Evolutionary conservation across 2,888 invertebrate species (phyloP), one percentile per base, ranked within the genome.

Genomic region (Stegana nigrithorax): DNA sequence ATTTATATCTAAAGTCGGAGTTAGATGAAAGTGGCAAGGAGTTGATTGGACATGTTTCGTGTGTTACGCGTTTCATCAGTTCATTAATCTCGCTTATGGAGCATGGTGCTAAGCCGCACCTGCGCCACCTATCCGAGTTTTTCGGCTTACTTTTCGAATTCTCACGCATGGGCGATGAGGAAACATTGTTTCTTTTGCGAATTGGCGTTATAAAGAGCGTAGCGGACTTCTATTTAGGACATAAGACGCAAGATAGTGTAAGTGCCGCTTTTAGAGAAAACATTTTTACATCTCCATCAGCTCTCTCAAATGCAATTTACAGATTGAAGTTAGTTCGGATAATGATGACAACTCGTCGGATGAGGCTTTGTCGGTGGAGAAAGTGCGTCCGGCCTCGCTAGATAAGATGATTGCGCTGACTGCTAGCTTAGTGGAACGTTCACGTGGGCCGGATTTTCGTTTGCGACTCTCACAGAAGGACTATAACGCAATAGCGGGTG

Each of bases 331-430:
- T 39, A 83, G 83, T 50, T 84, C 84, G n/a, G 87, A 86, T 70
- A 86, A 86, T 65, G 87, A 87, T 62, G 86, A 86, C 58, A 86
- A 86, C 62, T 87, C 88, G 0, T 86, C 87, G 0, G 89, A 89
- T 67, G 89, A 89, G 71, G 88, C 88, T 23, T 84, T 86, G 26
- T 85, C 86, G 0, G 84, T 86, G 2, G 90, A 90, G 77, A 95
- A 96, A 83, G 91, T 94, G 71, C 90, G 95, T 66, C 96, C 96
- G 0, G 94, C 94, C 0, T 96, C 96, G 0, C 86, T 97, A 12
- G 97, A 97, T 85, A 97, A 97, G 87, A 97, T 97, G 97, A 94
- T 97, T 70, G 93, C 95, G 10, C 86, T 97, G 10, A 93, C 96
- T 27, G 94, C 95, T 1, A 91, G 92, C 2, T 88, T 97, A 14